These are phyloP conservation scores for Ictidomys tridecemlineatus DNA, from an alignment of 2,113 vertebrate species.

Conservation along the genomic window DNA sequence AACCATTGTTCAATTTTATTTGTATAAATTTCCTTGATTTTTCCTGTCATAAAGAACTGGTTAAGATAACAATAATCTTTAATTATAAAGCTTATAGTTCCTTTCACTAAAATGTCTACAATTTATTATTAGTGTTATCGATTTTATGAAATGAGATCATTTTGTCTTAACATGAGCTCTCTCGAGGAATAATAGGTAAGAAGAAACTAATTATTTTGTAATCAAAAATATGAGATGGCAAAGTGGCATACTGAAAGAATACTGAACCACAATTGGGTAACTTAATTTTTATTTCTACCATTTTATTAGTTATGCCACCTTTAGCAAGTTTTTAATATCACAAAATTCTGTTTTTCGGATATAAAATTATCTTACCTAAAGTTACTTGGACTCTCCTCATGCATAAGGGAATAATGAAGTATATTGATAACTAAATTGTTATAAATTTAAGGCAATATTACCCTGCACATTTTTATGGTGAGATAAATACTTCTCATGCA, in stretches of 20 bases:
- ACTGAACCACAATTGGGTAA: neutral
- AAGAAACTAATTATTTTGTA: constrained; percentile 29
- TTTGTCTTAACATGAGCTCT: constrained; percentile 63
- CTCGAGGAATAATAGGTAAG: neutral
- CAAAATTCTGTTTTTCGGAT: neutral
- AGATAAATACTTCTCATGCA: constrained; percentile 30
- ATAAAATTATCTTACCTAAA: neutral
- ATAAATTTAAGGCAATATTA: constrained; percentile 47
- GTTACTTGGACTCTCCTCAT: neutral
- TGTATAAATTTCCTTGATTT: neutral
- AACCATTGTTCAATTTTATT: constrained; percentile 21
- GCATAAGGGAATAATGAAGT: neutral
- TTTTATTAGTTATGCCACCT: neutral
- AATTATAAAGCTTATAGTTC: constrained; percentile 64
- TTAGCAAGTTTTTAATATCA: constrained; percentile 17
- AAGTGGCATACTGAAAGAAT: neutral
- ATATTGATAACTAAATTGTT: constrained; percentile 11
- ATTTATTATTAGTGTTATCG: constrained; percentile 59
- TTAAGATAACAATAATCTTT: constrained; percentile 64
- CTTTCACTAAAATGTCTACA: constrained; percentile 65
- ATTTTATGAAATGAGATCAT: constrained; percentile 69
- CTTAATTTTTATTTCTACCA: neutral
- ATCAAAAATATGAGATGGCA: neutral
- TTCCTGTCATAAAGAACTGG: constrained; percentile 33
- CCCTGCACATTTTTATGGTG: constrained; percentile 12